Evolutionary conservation across 1,140 invertebrate genomes (phyloP).

Genomic region (Atta texana): DNA sequence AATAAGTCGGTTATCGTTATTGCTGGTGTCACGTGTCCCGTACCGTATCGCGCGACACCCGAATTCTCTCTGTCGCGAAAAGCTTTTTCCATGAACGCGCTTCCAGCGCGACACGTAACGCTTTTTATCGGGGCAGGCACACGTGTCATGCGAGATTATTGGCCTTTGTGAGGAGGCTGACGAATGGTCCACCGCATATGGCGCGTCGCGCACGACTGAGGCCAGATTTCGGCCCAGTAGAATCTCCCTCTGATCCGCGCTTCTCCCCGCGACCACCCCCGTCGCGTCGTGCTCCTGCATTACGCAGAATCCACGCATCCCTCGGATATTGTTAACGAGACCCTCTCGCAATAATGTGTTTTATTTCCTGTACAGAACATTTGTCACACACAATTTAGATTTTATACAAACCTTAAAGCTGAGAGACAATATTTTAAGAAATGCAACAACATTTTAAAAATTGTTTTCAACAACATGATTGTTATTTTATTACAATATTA

Average conservation of each 20-base stretch:
- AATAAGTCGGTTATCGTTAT: neutral
- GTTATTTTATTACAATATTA: neutral
- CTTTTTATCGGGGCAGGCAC: slow-evolving; percentile 77
- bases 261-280: slow-evolving; percentile 6
- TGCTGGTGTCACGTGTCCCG: neutral
- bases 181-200: slow-evolving; percentile 82
- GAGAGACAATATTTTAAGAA: neutral
- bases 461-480: neutral
- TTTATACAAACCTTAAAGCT: neutral
- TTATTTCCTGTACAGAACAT: neutral
- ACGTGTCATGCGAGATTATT: slow-evolving; percentile 81
- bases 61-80: slow-evolving; percentile 33
- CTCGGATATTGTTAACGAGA: slow-evolving; percentile 33
- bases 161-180: slow-evolving; percentile 76
- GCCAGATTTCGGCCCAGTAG: slow-evolving; percentile 79
- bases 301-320: slow-evolving; percentile 70
- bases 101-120: slow-evolving; percentile 73
- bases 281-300: slow-evolving; percentile 27
- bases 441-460: neutral
- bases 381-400: neutral
- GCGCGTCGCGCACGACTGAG: slow-evolving; percentile 84
- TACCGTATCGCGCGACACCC: neutral
- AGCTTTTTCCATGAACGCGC: slow-evolving; percentile 38
- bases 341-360: slow-evolving; percentile 22
- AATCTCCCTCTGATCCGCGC: slow-evolving; percentile 64